Percentiles rank a stretch among this genome's conserved stretches.
phyloP scores from a whole-genome alignment of 2,888 invertebrate genomes.

The Drosophila cracens region DNA sequence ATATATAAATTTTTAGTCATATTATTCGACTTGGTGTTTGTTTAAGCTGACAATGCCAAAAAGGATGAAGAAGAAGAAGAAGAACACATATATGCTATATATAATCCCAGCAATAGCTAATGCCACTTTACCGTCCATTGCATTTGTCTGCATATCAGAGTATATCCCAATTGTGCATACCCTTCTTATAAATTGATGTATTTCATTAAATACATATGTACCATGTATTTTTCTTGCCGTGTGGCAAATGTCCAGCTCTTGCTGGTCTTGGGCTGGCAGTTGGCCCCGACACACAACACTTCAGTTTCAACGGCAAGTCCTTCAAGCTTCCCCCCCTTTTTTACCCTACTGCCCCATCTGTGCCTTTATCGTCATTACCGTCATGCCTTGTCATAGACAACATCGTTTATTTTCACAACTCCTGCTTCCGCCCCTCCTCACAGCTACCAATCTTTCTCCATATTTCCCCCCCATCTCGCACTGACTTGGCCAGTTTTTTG shows the following conservation, averaged over 20 bases:
- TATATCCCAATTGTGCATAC: background rate
- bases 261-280: conserved; percentile 1
- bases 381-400: conserved; percentile 79
- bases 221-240: background rate
- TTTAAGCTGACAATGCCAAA: background rate
- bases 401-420: conserved; percentile 72
- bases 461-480: conserved; percentile 5
- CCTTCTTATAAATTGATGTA: background rate
- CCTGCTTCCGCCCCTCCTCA: background rate
- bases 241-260: background rate
- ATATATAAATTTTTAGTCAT: background rate
- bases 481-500: conserved; percentile 47
- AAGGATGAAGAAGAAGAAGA: background rate
- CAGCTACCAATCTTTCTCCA: background rate
- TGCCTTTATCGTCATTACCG: conserved; percentile 65
- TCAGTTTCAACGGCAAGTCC: conserved; percentile 13
- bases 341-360: background rate
- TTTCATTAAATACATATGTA: background rate
- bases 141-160: background rate
- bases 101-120: background rate
- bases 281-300: conserved; percentile 19
- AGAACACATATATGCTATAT: background rate
- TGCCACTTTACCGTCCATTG: background rate
- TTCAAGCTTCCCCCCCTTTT: background rate
- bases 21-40: background rate